These are phyloP conservation scores for Menidia menidia DNA, from an alignment of 2,797 vertebrate species.

Conservation along the genomic window DNA sequence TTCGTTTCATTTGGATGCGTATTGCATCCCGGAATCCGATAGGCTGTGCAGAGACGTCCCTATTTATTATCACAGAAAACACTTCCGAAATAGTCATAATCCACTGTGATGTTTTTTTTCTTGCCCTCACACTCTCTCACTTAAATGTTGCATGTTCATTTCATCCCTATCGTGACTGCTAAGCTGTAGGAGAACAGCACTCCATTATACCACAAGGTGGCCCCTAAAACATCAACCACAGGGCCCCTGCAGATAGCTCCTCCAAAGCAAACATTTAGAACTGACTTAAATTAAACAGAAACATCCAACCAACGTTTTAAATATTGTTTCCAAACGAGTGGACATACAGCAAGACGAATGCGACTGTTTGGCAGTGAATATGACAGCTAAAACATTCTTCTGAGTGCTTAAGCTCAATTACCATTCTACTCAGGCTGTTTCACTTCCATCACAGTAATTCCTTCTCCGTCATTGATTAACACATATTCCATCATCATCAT, in stretches of 20 bases:
- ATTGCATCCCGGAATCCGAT: conserved; percentile 87
- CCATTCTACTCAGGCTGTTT: background rate
- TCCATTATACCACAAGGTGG: conserved; percentile 73
- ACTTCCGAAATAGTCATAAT: conserved; percentile 83
- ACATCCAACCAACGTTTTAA: background rate
- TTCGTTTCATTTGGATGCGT: conserved; percentile 91
- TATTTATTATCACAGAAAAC: conserved; percentile 74
- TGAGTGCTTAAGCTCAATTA: background rate
- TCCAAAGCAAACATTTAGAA: background rate
- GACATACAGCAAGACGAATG: background rate
- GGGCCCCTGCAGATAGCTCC: conserved; percentile 16
- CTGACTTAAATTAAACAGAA: background rate
- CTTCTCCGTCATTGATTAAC: background rate
- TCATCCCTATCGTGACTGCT: conserved; percentile 72
- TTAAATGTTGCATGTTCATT: conserved; percentile 76
- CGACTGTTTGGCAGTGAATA: background rate
- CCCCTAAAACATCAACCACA: conserved; percentile 43
- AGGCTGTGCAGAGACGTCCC: conserved; percentile 78
- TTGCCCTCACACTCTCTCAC: conserved; percentile 17
- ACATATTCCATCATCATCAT: background rate
- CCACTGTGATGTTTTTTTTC: conserved; percentile 70
- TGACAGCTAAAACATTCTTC: background rate
- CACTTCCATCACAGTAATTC: background rate
- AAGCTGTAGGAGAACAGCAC: conserved; percentile 60
- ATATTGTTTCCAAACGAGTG: background rate